phyloP scores from a whole-genome alignment of 1,140 invertebrate genomes.

The Drosophila orena region DNA sequence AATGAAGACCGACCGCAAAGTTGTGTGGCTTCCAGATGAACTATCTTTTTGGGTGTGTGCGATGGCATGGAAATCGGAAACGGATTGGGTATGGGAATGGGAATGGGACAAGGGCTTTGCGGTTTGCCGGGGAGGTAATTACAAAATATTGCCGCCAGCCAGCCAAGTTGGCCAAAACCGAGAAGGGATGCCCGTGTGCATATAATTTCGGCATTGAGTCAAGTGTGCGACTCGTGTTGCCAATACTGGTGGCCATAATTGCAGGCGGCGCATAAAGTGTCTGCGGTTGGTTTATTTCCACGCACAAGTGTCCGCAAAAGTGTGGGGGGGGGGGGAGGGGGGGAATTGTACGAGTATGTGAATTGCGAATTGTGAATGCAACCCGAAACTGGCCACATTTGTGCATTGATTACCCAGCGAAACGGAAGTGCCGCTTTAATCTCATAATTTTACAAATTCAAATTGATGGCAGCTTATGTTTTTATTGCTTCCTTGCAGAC shows the following conservation, averaged over 20 bases:
- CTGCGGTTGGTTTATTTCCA: slow-evolving; percentile 56
- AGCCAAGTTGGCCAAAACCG: slow-evolving; percentile 29
- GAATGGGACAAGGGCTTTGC: slow-evolving; percentile 27
- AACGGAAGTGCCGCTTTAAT: slow-evolving; percentile 5
- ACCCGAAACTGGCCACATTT: slow-evolving; percentile 20
- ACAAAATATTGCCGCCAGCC: slow-evolving; percentile 29
- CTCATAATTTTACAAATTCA: slow-evolving; percentile 10
- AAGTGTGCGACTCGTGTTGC: slow-evolving; percentile 56
- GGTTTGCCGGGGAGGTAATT: slow-evolving; percentile 35
- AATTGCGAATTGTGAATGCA: slow-evolving; percentile 9
- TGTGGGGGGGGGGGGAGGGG: slow-evolving; percentile 18
- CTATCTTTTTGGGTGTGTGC: slow-evolving; percentile 24
- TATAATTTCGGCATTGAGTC: slow-evolving; percentile 34
- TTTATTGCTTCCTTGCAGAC: slow-evolving; percentile 32
- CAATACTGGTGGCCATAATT: slow-evolving; percentile 67
- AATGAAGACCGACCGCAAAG: slow-evolving; percentile 56
- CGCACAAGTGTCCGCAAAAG: slow-evolving; percentile 24
- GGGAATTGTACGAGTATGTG: neutral
- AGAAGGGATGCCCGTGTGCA: slow-evolving; percentile 36
- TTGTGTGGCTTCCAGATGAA: slow-evolving; percentile 67
- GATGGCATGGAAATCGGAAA: slow-evolving; percentile 3
- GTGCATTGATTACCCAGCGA: slow-evolving; percentile 24
- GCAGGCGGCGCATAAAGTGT: slow-evolving; percentile 46
- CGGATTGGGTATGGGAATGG: neutral
- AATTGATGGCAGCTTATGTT: neutral